Percentiles rank a stretch among this genome's conserved stretches.
Evolutionary conservation across 2,113 vertebrate species (phyloP).

Genomic region (Okapia johnstoni): DNA sequence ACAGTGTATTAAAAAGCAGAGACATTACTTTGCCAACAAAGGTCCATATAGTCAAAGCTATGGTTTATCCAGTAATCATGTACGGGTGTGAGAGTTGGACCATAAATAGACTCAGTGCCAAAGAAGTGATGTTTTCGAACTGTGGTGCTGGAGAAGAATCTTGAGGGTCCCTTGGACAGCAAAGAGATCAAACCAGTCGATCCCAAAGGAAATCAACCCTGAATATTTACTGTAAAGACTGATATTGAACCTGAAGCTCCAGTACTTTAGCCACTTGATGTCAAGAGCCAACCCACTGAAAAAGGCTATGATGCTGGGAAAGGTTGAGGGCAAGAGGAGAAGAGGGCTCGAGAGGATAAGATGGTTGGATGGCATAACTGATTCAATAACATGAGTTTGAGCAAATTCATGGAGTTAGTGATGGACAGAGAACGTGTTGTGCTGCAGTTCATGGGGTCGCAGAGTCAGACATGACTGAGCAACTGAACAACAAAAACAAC

Average conservation of each 20-base stretch:
- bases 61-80: background rate
- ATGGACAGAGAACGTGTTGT: background rate
- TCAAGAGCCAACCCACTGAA: background rate
- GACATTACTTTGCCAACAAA: background rate
- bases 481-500: background rate
- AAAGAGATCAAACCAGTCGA: background rate
- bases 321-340: background rate
- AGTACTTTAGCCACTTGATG: background rate
- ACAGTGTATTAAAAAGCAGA: background rate
- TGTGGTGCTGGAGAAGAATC: background rate
- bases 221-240: background rate
- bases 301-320: background rate
- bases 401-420: background rate
- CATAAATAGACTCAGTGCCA: background rate
- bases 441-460: background rate
- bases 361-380: background rate
- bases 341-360: background rate
- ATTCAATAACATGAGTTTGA: background rate
- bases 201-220: background rate
- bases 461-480: background rate
- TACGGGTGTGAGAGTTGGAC: background rate
- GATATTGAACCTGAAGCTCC: background rate
- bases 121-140: background rate
- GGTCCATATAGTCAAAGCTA: background rate
- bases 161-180: background rate